Percentiles rank a stretch among this genome's conserved stretches.
phyloP scores from a whole-genome alignment of 2,113 vertebrate species.

The Felis catus region F.catus_Fca126_mat1.0 CM031417.1:89683001-89683500 shows the following conservation, averaged over 20 bases:
- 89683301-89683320: neutral
- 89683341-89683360: constrained; percentile 28
- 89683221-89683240: neutral
- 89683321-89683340: neutral
- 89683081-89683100: constrained; percentile 48
- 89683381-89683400: constrained; percentile 16
- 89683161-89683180: neutral
- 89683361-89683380: neutral
- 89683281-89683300: neutral
- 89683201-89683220: neutral
- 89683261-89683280: constrained; percentile 20
- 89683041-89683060: constrained; percentile 30
- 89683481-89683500: neutral
- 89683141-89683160: constrained; percentile 58
- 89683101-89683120: constrained; percentile 44
- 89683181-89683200: constrained; percentile 46
- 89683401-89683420: neutral
- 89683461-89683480: neutral
- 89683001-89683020: neutral
- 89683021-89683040: neutral
- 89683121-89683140: constrained; percentile 51
- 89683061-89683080: neutral
- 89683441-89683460: neutral
- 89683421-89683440: neutral
- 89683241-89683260: neutral